A percentile compares a stretch with the other conserved stretches of the same genome.
Conservation (phyloP, 2,113 vertebrate genomes). For the Ammodytes marinus region DNA sequence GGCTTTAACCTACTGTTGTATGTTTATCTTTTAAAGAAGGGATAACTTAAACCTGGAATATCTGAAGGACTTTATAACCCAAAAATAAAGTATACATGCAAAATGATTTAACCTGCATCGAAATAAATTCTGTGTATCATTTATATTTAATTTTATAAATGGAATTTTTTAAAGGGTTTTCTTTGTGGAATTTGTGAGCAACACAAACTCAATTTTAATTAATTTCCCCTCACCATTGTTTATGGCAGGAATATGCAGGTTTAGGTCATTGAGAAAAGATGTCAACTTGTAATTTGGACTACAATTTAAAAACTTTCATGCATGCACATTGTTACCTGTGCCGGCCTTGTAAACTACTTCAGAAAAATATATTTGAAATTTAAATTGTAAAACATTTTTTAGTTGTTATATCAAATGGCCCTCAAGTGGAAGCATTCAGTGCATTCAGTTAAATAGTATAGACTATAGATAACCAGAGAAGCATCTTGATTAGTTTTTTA, state of each 20-base stretch:
- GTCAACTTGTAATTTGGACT: neutral
- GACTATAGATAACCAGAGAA: no score
- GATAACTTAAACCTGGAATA: neutral
- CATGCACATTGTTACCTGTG: neutral
- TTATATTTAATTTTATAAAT: no score
- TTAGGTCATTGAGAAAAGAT: neutral
- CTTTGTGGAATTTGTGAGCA: no score
- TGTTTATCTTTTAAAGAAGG: neutral
- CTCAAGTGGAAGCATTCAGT: neutral
- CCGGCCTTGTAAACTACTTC: neutral
- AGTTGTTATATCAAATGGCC: neutral
- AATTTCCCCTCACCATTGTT: no score
- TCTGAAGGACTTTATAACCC: neutral
- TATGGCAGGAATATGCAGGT: no score
- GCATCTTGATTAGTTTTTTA: neutral
- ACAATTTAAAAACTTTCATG: neutral
- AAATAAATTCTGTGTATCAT: no score
- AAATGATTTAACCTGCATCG: no score
- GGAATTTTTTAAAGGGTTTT: no score
- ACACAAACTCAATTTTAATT: neutral
- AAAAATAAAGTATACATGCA: neutral
- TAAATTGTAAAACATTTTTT: no score
- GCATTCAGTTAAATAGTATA: neutral
- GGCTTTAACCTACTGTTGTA: neutral
- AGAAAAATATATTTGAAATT: neutral